Evolutionary conservation across 1,140 invertebrate species (phyloP).

Genomic region (Conopomorpha cramerella): DNA sequence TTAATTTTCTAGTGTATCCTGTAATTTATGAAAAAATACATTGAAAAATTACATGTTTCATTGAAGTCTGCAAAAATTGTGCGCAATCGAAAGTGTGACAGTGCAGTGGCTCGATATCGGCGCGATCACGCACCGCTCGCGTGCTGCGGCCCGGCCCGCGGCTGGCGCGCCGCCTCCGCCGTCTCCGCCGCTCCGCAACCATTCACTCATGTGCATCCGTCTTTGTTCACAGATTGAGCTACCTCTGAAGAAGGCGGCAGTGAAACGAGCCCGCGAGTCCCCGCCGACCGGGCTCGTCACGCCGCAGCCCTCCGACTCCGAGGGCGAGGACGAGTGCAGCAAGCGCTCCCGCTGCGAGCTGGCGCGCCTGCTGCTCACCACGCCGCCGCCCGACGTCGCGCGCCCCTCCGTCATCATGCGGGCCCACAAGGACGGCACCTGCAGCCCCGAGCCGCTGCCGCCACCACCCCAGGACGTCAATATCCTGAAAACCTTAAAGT

Average conservation of each 20-base stretch:
- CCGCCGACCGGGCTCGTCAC: conserved; percentile 49
- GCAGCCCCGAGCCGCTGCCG: conserved; percentile 57
- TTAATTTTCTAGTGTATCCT: too few relatives aligned
- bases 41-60: conserved; percentile 14
- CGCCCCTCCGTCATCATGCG: conserved; percentile 75
- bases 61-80: too few relatives aligned
- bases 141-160: conserved; percentile 19
- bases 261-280: conserved; percentile 33
- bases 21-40: too few relatives aligned
- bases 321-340: conserved; percentile 55
- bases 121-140: conserved; percentile 40
- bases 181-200: too few relatives aligned
- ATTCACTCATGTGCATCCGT: conserved; percentile 34
- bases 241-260: conserved; percentile 36
- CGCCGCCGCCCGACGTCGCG: conserved; percentile 43
- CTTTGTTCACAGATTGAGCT: conserved; percentile 54
- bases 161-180: too few relatives aligned
- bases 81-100: conserved; percentile 42
- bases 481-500: conserved; percentile 75
- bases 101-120: conserved; percentile 10
- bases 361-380: conserved; percentile 38
- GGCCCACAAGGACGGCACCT: conserved; percentile 76
- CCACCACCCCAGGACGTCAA: conserved; percentile 52
- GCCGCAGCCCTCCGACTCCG: conserved; percentile 63
- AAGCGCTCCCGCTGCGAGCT: conserved; percentile 50